Base-by-base conservation (phyloP, 2,113 vertebrate species). In the Nipponia nippon region DNA sequence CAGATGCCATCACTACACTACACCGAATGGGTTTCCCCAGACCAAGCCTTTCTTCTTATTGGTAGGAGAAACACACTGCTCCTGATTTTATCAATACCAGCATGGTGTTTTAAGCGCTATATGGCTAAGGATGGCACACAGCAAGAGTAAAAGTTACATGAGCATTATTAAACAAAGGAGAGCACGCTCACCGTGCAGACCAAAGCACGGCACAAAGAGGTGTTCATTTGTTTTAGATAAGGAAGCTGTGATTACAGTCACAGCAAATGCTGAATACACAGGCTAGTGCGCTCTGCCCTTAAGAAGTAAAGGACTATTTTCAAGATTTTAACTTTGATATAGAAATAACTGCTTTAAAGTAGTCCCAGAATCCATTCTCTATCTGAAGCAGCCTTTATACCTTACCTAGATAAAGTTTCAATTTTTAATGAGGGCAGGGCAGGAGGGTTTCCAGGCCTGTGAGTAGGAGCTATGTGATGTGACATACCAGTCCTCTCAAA, bases 401-500 rank as follows among this genome's bases (percentile, higher is more conserved):
- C 67, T 90, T 90, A 73, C 63, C 96, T 86, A 76, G 93, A 87
- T 95, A 75, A 93, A 78, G 92, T 94, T 95, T 96, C 94, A 70
- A 78, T 77, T 90, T 91, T 78, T 95, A 95, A 90, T 78, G 94
- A 97, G 92, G 83, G 90, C 90, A 95, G 53, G 84, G 85, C 95
- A 90, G 67, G 79, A 97, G 59, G 75, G 83, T 97, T 97, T 96
- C 97, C 96, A 97, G 96, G 90, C 86, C 92, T 53, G 46, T 40
- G 83, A 95, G 92, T 80, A n/a, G 7, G 4, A 81, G 90, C 72
- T 88, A 88, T 96, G 95, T 88, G 95, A 93, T 75, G 80, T 76
- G 89, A 90, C 90, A 63, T 38, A 55, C 83, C 92, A 97, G 90
- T 67, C 83, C 83, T 88, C 95, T 92, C 79, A 46, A 75, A 92